phyloP scores from a whole-genome alignment of 2,797 vertebrate species.

The Malacoraja senta region DNA sequence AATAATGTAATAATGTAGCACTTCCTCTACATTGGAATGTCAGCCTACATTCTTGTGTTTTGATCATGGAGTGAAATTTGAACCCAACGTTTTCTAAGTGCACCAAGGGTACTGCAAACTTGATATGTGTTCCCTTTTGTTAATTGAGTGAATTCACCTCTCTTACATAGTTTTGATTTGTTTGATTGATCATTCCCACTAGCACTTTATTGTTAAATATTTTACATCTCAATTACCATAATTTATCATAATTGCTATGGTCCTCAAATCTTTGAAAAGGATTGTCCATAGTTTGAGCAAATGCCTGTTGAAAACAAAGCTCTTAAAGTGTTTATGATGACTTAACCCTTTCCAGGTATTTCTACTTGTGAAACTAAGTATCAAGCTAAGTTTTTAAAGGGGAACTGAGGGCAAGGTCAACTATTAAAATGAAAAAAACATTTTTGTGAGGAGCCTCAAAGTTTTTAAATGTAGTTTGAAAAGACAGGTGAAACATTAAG shows the following conservation, averaged over 20 bases:
- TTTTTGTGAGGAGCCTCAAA: background rate
- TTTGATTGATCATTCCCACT: background rate
- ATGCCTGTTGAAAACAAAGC: background rate
- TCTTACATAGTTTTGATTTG: background rate
- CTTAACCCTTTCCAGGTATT: background rate
- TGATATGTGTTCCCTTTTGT: too few relatives aligned
- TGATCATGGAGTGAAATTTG: background rate
- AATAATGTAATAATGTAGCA: background rate
- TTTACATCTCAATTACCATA: background rate
- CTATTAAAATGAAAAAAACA: background rate
- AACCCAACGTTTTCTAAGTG: background rate
- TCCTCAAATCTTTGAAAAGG: background rate
- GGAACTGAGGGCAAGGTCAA: background rate
- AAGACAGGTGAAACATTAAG: background rate
- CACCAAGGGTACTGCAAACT: background rate
- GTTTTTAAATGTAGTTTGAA: background rate
- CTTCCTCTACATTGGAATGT: background rate
- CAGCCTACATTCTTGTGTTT: background rate
- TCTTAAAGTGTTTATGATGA: background rate
- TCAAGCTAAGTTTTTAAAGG: background rate
- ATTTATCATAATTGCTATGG: background rate
- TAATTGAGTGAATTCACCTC: too few relatives aligned
- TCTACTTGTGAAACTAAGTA: background rate
- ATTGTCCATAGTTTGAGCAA: background rate
- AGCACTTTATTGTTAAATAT: background rate